phyloP scores from a whole-genome alignment of 2,113 vertebrate genomes.

The Coracopsis vasa region DNA sequence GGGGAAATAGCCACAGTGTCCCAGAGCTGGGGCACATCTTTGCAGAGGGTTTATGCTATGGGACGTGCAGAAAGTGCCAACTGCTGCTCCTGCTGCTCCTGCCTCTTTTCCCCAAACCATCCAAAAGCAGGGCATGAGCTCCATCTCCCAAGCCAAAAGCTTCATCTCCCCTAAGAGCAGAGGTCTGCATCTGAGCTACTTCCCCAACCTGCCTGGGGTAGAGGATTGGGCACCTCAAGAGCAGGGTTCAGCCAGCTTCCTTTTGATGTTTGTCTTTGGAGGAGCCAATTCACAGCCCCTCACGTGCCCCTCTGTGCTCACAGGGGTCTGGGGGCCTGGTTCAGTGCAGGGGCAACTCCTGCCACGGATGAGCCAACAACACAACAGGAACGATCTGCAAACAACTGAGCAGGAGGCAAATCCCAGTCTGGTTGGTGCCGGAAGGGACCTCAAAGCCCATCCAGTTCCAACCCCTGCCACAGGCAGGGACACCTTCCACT shows the following conservation, averaged over 20 bases:
- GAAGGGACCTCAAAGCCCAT: background rate
- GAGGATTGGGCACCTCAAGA: background rate
- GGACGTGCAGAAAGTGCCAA: background rate
- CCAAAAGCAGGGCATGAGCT: background rate
- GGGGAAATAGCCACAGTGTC: background rate
- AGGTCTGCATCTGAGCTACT: background rate
- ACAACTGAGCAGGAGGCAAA: background rate
- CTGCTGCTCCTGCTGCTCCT: background rate
- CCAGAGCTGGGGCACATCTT: background rate
- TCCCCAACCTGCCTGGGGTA: background rate
- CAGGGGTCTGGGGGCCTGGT: background rate
- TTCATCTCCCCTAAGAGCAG: background rate
- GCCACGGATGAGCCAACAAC: background rate
- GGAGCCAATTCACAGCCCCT: background rate
- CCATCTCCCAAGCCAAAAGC: background rate
- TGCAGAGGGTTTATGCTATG: background rate
- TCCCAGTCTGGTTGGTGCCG: background rate
- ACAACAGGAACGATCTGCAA: background rate
- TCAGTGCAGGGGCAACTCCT: background rate
- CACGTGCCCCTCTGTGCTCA: background rate
- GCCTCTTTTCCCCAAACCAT: background rate
- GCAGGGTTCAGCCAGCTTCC: background rate
- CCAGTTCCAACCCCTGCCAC: background rate
- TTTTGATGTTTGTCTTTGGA: background rate
- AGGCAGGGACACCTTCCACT: background rate